phyloP scores from a whole-genome alignment of 1,140 invertebrate genomes.

The Zelostemma sp. region DNA sequence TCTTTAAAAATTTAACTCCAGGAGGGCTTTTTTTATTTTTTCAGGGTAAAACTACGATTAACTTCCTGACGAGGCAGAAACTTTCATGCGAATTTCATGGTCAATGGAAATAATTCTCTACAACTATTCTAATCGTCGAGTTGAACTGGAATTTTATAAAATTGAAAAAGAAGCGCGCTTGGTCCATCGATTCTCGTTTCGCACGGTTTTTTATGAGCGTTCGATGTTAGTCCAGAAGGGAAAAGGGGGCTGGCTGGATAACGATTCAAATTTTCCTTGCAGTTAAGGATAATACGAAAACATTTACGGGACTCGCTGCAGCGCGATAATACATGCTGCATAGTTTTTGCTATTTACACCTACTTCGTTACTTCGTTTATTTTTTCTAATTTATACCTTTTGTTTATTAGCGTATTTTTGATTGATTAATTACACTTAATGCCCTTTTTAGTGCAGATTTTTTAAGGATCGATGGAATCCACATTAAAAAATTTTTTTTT shows the following conservation, averaged over 20 bases:
- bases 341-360: no score
- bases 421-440: background rate
- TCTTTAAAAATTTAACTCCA: background rate
- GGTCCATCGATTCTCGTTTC: conserved; percentile 19
- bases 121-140: background rate
- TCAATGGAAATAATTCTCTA: conserved; percentile 1
- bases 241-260: conserved; percentile 32
- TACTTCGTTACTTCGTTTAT: background rate
- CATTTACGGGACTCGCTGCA: conserved; percentile 9
- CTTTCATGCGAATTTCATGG: no score
- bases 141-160: conserved; percentile 27
- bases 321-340: conserved; percentile 7
- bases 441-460: background rate
- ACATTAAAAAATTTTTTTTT: background rate
- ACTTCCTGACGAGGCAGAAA: no score
- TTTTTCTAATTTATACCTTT: background rate
- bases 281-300: conserved; percentile 10
- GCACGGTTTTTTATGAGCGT: background rate
- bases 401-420: background rate
- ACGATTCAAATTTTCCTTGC: background rate
- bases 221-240: conserved; percentile 14
- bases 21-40: no score
- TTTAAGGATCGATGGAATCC: background rate
- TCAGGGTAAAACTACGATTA: no score
- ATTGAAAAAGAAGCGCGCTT: conserved; percentile 33